These are phyloP conservation scores for Raillietiella orientalis DNA, from an alignment of 2,888 invertebrate genomes.

Conservation along the genomic window DNA sequence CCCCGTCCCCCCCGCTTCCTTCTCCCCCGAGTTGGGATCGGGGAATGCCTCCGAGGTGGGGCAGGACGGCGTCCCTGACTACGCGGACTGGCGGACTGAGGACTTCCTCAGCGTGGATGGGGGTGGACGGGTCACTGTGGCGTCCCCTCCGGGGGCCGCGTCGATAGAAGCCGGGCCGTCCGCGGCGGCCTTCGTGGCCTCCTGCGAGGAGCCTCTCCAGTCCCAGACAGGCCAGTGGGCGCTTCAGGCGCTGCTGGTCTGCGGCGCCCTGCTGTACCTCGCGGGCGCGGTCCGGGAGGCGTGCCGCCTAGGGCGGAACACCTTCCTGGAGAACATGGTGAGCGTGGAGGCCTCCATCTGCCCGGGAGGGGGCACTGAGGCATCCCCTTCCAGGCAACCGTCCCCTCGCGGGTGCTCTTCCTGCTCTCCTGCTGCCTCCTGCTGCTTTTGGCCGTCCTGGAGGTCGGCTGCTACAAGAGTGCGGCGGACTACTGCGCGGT, in stretches of 20 bases:
- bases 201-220: no score
- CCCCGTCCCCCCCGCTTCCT: no score
- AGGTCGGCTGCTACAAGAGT: slow-evolving; percentile 50
- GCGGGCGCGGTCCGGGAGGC: slow-evolving; percentile 55
- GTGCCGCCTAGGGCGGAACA: slow-evolving; percentile 57
- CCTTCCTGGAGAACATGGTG: slow-evolving; percentile 84
- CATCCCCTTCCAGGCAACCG: slow-evolving; percentile 38
- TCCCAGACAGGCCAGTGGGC: slow-evolving; percentile 26
- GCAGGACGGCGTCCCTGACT: no score
- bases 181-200: slow-evolving; percentile 8
- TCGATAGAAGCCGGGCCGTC: slow-evolving; percentile 5
- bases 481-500: slow-evolving; percentile 72
- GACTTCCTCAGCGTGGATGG: no score
- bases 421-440: slow-evolving; percentile 67
- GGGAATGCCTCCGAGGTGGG: no score
- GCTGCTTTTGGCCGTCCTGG: slow-evolving; percentile 45
- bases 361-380: no score
- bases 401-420: slow-evolving; percentile 73
- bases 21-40: no score
- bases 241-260: slow-evolving; percentile 40
- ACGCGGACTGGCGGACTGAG: no score
- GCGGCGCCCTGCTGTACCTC: slow-evolving; percentile 55
- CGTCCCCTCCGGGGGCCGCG: slow-evolving; percentile 5
- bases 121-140: no score
- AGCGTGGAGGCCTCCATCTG: no score